Base-by-base conservation (phyloP, 2,888 invertebrate genomes). In the Glyphotaelius pellucidus region DNA sequence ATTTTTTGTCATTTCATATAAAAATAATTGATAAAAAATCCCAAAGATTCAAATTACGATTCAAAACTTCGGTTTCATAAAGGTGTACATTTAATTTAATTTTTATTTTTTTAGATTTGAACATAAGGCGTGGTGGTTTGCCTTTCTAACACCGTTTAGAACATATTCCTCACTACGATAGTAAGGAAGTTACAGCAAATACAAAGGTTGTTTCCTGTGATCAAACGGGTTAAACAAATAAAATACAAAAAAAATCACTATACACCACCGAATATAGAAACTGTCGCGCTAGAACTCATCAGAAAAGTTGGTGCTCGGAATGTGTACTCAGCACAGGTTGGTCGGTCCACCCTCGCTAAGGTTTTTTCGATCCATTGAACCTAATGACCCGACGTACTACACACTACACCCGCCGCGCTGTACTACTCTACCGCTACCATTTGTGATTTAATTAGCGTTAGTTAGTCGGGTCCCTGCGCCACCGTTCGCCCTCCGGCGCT, bases 391-490 rank as follows among this genome's bases (percentile, higher is more conserved):
- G 90, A 91, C 90, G 91, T 90, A 92, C 90, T 87, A 83, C 81
- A 85, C 84, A 92, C 90, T 87, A 83, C 79, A 85, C 84, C 79
- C 85, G 89, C 67, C 88, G 81, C 85, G 89, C 67, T 84, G 81
- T 79, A 14, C 88, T 25, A 67, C 1, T 25, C 67, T 67, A 25
- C 79, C 84, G 80, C 89, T 80, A 81, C 84, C 83, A 89, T 92
- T 91, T 90, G 89, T 91, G 88, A 92, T 92, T 91, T 92, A 91
- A 92, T 92, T 91, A 92, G 86, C 89, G 79, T 83, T 89, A 91
- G 86, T 86, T 86, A 42, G 47, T 30, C 25, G 86, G 47, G 12
- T 42, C 86, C 35, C 35, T 32, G 19, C 83, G 12, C 67, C 67
- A 25, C 83, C 35, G 19, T 19, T 35, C 83, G 35, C 25, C 31